Evolutionary conservation across 2,888 invertebrate species (phyloP).

Genomic region (Chirona hameri): DNA sequence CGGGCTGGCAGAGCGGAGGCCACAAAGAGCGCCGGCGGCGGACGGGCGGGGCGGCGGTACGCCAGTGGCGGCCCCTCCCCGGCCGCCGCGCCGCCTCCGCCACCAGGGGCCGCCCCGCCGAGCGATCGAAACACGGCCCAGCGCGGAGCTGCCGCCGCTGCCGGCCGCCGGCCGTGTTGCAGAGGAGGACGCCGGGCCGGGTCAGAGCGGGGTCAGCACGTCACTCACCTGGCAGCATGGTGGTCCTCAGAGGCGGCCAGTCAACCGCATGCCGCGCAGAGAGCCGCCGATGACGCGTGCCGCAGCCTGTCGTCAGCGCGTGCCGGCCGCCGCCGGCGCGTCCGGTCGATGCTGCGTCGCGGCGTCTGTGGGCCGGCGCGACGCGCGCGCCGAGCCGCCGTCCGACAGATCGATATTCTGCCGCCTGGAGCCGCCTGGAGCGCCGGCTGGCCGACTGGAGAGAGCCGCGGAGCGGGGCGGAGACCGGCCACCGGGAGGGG

Average conservation of each 20-base stretch:
- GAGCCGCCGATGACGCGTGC: too few species aligned
- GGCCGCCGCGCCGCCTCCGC: neutral
- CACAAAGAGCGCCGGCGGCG: neutral
- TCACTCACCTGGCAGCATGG: constrained; percentile 22
- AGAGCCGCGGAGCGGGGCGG: neutral
- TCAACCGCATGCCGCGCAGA: neutral
- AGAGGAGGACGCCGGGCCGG: too few species aligned
- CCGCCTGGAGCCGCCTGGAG: neutral
- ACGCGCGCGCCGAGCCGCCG: neutral
- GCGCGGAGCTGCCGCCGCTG: neutral
- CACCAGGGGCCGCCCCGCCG: constrained; percentile 13
- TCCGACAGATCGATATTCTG: neutral
- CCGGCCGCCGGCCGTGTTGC: neutral
- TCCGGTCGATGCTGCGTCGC: neutral
- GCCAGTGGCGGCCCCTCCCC: constrained; percentile 3
- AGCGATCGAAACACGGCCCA: neutral
- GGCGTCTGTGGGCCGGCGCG: neutral
- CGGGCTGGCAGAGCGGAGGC: neutral
- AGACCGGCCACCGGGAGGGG: neutral
- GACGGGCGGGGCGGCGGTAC: neutral
- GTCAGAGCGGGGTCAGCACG: too few species aligned
- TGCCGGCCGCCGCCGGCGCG: neutral
- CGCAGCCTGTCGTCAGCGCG: too few species aligned
- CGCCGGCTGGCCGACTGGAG: neutral
- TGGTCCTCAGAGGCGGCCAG: neutral